These are phyloP conservation scores for Ascaphus truei DNA, from an alignment of 2,113 vertebrate genomes.

Conservation along the genomic window DNA sequence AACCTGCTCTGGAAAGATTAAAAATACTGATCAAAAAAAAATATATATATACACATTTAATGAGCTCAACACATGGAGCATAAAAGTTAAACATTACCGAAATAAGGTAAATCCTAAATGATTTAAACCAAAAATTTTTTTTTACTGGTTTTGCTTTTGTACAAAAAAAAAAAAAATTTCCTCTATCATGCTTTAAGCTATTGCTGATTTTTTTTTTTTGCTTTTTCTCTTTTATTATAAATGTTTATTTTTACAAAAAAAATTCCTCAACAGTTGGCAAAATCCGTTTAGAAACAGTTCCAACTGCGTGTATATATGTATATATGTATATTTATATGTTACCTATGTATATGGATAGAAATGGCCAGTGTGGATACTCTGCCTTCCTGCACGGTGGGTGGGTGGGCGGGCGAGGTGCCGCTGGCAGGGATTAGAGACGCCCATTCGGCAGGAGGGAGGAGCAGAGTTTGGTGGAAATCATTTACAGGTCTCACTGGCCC, in stretches of 20 bases:
- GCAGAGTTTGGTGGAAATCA: no score
- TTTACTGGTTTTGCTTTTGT: constrained; percentile 17
- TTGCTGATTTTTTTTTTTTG: constrained; percentile 18
- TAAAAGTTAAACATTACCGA: constrained; percentile 25
- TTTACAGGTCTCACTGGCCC: no score
- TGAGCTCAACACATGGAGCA: constrained; percentile 16
- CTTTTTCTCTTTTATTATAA: constrained; percentile 20
- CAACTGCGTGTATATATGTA: background rate
- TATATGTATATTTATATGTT: constrained; percentile 30
- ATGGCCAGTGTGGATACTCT: background rate
- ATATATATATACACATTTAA: constrained; percentile 1
- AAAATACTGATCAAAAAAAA: constrained; percentile 19
- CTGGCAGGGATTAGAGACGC: no score
- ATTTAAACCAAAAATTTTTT: background rate
- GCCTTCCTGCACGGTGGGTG: background rate
- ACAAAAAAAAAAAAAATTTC: constrained; percentile 24
- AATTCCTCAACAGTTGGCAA: background rate
- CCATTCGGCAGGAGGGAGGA: background rate
- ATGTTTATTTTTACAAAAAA: constrained; percentile 21
- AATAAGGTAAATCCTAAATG: constrained; percentile 19
- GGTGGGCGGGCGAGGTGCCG: background rate
- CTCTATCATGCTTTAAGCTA: constrained; percentile 35
- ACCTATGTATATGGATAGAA: constrained; percentile 19
- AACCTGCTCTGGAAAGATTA: constrained; percentile 20
- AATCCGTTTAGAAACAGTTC: background rate